phyloP scores from a whole-genome alignment of 2,888 invertebrate genomes.

The Tortrix viridana region DNA sequence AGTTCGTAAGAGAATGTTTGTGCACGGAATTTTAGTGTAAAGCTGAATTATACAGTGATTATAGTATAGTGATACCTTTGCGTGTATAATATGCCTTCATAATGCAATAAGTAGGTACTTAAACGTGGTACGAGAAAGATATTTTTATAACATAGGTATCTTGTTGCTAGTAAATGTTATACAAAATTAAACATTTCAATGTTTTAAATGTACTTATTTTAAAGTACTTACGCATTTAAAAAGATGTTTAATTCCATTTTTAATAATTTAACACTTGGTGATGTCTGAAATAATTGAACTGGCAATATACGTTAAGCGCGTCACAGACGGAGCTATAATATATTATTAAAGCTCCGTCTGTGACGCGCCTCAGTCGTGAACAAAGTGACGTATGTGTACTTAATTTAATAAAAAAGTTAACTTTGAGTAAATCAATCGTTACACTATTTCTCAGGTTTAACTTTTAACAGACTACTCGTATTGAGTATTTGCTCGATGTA shows the following conservation, averaged over 20 bases:
- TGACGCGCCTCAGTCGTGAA: no score
- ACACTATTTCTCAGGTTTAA: constrained; percentile 1
- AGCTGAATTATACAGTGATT: constrained; percentile 28
- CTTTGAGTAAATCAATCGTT: neutral
- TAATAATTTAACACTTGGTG: neutral
- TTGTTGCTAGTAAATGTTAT: constrained; percentile 27
- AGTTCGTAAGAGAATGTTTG: constrained; percentile 28
- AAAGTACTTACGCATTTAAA: constrained; percentile 15
- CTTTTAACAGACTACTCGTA: no score
- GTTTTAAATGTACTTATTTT: constrained; percentile 11
- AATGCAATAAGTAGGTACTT: constrained; percentile 35
- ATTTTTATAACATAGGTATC: constrained; percentile 36
- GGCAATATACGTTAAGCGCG: neutral
- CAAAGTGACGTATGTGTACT: no score
- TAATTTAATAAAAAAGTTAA: neutral
- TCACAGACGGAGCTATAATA: neutral
- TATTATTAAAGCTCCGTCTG: no score
- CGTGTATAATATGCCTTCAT: constrained; percentile 29
- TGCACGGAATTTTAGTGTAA: constrained; percentile 23
- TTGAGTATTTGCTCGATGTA: no score
- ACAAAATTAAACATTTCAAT: constrained; percentile 15
- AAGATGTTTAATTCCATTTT: neutral
- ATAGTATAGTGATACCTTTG: constrained; percentile 25
- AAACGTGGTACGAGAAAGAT: constrained; percentile 32
- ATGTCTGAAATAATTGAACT: neutral